Percentiles rank a stretch among this genome's conserved stretches.
These are phyloP conservation scores for Euzophera pinguis DNA, from an alignment of 2,888 invertebrate genomes.

Conservation along the genomic window DNA sequence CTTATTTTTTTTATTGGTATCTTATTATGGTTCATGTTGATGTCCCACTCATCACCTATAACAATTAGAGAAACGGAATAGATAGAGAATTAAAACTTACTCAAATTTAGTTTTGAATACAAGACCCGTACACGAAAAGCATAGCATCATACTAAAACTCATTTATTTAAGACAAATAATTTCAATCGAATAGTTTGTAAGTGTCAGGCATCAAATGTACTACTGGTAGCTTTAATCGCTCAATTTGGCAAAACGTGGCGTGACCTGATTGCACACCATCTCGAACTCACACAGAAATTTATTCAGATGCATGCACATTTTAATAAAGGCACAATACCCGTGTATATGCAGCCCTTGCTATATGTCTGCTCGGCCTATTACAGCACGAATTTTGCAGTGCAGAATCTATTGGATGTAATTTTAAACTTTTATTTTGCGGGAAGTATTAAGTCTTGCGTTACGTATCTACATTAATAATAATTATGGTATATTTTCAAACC, in stretches of 20 bases:
- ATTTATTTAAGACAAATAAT: too few relatives aligned
- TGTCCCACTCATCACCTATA: too few relatives aligned
- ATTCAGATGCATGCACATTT: constrained; percentile 57
- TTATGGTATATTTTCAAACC: too few relatives aligned
- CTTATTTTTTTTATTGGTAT: too few relatives aligned
- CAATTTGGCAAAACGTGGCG: constrained; percentile 2
- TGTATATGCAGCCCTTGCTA: constrained; percentile 3
- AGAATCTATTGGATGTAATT: background rate
- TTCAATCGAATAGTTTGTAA: background rate
- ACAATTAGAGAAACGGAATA: too few relatives aligned
- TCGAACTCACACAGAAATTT: constrained; percentile 32
- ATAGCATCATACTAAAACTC: too few relatives aligned
- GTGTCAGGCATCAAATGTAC: background rate
- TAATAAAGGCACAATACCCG: constrained; percentile 32
- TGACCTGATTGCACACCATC: constrained; percentile 27
- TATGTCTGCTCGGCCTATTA: background rate
- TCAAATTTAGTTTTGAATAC: too few relatives aligned
- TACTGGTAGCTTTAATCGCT: background rate
- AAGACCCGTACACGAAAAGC: too few relatives aligned
- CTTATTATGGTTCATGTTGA: too few relatives aligned
- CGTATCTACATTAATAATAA: too few relatives aligned
- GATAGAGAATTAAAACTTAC: too few relatives aligned
- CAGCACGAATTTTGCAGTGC: background rate
- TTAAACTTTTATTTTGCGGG: background rate
- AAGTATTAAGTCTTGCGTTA: too few relatives aligned